Percentiles rank a stretch among this genome's conserved stretches.
Conservation (phyloP, 2,888 invertebrate genomes). For the Seladonia tumulorum region DNA sequence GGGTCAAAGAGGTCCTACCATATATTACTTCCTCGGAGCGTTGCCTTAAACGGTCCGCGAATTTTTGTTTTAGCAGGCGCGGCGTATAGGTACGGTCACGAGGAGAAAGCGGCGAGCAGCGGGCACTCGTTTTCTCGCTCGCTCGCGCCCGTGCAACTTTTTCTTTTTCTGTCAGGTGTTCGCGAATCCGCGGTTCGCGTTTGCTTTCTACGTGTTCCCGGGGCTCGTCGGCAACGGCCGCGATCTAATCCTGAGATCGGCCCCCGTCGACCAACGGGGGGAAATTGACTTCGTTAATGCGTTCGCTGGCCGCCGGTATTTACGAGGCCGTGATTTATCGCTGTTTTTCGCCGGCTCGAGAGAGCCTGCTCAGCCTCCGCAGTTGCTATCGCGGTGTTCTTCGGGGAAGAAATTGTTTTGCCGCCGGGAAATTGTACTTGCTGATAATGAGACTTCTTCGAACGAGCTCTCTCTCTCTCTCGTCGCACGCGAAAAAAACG, state of each 20-base stretch:
- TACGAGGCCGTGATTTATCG: constrained; percentile 39
- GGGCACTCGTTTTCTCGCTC: background rate
- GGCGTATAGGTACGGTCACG: constrained; percentile 25
- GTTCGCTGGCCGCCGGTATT: constrained; percentile 19
- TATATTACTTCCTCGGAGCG: constrained; percentile 28
- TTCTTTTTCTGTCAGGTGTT: constrained; percentile 14
- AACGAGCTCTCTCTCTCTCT: background rate
- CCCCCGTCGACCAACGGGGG: background rate
- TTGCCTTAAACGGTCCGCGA: constrained; percentile 33
- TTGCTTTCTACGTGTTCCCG: constrained; percentile 33
- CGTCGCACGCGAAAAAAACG: background rate
- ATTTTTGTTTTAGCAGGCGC: constrained; percentile 40
- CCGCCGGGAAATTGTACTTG: background rate
- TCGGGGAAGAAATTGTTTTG: constrained; percentile 15
- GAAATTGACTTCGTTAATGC: constrained; percentile 28
- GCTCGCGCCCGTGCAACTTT: constrained; percentile 20
- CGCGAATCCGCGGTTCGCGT: constrained; percentile 16
- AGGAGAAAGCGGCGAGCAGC: constrained; percentile 61
- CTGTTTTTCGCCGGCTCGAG: constrained; percentile 13
- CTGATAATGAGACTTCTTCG: constrained; percentile 12
- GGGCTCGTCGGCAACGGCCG: background rate
- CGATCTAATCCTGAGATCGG: constrained; percentile 27
- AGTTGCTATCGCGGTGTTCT: background rate
- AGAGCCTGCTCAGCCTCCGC: constrained; percentile 8
- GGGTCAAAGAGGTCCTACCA: constrained; percentile 41